Base-by-base conservation (phyloP, 2,888 invertebrate genomes). In the Amblyjoppa proteus region DNA sequence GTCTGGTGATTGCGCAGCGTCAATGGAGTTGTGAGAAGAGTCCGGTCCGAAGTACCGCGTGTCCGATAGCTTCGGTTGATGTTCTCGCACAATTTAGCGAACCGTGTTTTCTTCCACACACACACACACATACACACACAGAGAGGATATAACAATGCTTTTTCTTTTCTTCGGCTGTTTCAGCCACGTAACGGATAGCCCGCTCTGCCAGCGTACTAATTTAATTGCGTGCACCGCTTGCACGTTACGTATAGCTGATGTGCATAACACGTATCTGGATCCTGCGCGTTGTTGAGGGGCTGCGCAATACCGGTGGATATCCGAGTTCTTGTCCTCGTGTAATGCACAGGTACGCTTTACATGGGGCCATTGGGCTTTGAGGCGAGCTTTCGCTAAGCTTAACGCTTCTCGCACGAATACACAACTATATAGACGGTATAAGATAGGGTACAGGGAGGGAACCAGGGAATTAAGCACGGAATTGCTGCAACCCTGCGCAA, bases 191-290 rank as follows among this genome's bases (percentile, higher is more conserved):
- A 80, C 38, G 68, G 80, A 80, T 73, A 73, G 73, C 58, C 53
- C 25, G 58, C 58, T 34, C 66, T 68, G 64, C 31, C 61, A 71
- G 58, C 25, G 71, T 79, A 64, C 61, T 71, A 71, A 79, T 71
- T 79, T 71, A 79, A 79, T 71, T 79, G 61, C 70, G 79, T 53
- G 28, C 79, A 64, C 61, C 25, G 78, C 69, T 56, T 31, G 38
- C 56, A 4, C 20, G 45, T 58, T 45, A 69, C 77, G 56, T 45
- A 38, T 38, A 3, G 20, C 64, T 20, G 71, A 41, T 53, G 64
- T 71, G 49, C 20, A 79, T 3, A 79, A 51, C 38, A 61, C 61
- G 51, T 20, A 13, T 38, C 41, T 38, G 20, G 38, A 58, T 68
- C 28, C 68, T 5, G 13, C 20, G 20, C 16, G 45, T 41, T 64